Evolutionary conservation across 2,888 invertebrate species (phyloP).

Genomic region (Drosophila subquinaria): DNA sequence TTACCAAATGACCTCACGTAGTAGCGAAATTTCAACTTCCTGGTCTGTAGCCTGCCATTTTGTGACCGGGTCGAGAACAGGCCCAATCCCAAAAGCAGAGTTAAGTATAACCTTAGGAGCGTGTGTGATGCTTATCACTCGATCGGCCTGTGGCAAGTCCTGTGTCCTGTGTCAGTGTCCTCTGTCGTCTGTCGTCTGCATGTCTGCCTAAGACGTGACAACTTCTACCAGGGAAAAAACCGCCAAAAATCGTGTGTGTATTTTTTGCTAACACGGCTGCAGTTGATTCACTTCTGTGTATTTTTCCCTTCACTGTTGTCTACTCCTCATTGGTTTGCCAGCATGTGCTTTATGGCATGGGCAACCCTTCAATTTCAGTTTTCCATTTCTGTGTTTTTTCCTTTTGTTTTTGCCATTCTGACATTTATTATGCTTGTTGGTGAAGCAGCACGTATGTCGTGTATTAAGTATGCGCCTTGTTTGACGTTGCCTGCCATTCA

Average conservation of each 20-base stretch:
- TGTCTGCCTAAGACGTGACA: constrained; percentile 60
- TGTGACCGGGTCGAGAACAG: constrained; percentile 9
- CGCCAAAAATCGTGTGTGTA: constrained; percentile 24
- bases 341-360: constrained; percentile 70
- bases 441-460: constrained; percentile 63
- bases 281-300: constrained; percentile 58
- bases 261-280: constrained; percentile 27
- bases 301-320: constrained; percentile 40
- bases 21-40: constrained; percentile 62
- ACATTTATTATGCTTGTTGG: constrained; percentile 75
- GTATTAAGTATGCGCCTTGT: constrained; percentile 63
- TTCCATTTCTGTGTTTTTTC: not conserved
- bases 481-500: constrained; percentile 60
- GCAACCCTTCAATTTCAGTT: constrained; percentile 58
- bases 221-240: constrained; percentile 1
- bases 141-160: constrained; percentile 53
- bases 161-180: constrained; percentile 20
- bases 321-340: constrained; percentile 71
- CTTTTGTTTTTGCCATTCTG: constrained; percentile 38
- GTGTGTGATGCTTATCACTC: constrained; percentile 53
- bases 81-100: no score
- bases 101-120: not conserved
- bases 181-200: constrained; percentile 27
- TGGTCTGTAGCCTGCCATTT: constrained; percentile 20
- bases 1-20: constrained; percentile 84